Base-by-base conservation (phyloP, 1,140 invertebrate species). In the Lepidurus packardi region DNA sequence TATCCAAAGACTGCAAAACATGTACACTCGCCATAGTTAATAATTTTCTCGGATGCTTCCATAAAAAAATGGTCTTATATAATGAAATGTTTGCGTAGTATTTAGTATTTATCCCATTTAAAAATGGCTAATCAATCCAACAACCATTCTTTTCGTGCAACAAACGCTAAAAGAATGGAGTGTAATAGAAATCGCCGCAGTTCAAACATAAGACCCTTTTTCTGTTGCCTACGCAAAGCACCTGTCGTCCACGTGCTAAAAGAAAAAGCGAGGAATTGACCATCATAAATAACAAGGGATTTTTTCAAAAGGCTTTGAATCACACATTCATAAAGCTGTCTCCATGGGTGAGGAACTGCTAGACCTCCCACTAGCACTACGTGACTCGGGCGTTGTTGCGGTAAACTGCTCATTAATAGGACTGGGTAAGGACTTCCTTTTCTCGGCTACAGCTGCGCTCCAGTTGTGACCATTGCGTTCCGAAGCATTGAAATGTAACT, bases 81-180 rank as follows among this genome's bases (percentile, higher is more conserved):
- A 3, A 7, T 47, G 16, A 16, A 47, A 10, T 47, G 4, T 16
- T 16, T 47, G 45, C 10, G 45, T 47, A 16, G 10, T 47, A 11
- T 6, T 16, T 47, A 16, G 10, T 47, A 11, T 6, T 16, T 10
- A 47, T 16, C 10, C 10, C 10, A 47, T 47, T 47, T 47, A 10
- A 47, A 10, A 11, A 47, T 10, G 45, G 10, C 45, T 47, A 16
- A 11, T 7, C 45, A 11, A 47, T 65, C 16, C 9, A 5, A 65
- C 53, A 65, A 65, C 53, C 53, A 65, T 65, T 65, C 53, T 65
- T 65, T 65, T 65, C 53, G 21, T 16, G 53, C 45, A 65, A 65
- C 1, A 16, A 7, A 13, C 34, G 34, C 34, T n/a, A 65, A 65
- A 65, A 65, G 53, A 65, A 65, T 21, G 53, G 53, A 65, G 53